These are phyloP conservation scores for Drosophila sp. DNA, from an alignment of 1,140 invertebrate genomes.

Conservation along the genomic window DNA sequence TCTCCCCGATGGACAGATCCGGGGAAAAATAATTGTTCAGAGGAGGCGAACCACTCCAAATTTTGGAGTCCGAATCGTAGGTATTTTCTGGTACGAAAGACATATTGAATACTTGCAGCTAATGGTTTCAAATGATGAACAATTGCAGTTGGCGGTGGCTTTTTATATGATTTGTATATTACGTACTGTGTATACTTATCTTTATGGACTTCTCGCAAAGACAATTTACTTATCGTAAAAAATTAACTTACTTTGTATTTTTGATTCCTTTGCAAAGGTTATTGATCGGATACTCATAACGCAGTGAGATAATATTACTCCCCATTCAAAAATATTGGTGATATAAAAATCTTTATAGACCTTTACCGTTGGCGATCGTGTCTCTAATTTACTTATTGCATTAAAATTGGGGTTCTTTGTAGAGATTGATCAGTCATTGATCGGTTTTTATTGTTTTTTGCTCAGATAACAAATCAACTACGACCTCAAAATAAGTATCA, in stretches of 20 bases:
- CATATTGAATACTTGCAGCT: constrained; percentile 6
- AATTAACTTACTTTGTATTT: neutral
- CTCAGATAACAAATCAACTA: no score
- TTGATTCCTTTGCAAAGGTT: neutral
- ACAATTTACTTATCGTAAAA: no score
- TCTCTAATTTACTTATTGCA: neutral
- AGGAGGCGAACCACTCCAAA: constrained; percentile 16
- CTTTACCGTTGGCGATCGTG: neutral
- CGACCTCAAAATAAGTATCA: no score
- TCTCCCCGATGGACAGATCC: constrained; percentile 33
- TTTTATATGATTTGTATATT: neutral
- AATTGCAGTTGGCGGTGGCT: neutral
- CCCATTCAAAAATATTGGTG: no score
- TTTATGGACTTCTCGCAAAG: no score
- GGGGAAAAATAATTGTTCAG: neutral
- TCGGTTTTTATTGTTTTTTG: no score
- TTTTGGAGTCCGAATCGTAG: constrained; percentile 22
- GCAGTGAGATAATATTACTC: no score
- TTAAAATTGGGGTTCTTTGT: neutral
- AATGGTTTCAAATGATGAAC: neutral
- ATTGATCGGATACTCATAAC: neutral
- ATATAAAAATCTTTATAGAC: neutral
- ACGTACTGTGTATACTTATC: neutral
- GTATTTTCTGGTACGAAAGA: constrained; percentile 9
- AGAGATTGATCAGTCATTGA: no score